Conservation (phyloP, 2,113 vertebrate species). For the Spermophilus dauricus region DNA sequence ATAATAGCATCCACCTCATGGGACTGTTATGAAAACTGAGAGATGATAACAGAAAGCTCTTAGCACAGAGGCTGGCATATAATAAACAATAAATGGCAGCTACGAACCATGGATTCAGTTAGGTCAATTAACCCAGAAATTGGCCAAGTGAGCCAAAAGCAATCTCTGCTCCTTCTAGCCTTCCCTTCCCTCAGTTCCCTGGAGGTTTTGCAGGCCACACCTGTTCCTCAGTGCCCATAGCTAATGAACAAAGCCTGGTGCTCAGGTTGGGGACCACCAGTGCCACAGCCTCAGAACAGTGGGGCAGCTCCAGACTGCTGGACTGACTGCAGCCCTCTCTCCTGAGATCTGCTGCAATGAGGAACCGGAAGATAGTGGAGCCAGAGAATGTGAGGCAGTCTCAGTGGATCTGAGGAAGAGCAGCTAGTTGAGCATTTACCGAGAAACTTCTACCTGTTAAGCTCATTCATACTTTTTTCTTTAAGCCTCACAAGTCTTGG, state of each 20-base stretch:
- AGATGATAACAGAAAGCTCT: no score
- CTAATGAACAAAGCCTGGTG: neutral
- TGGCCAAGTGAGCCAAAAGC: neutral
- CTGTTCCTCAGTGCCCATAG: no score
- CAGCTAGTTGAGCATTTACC: neutral
- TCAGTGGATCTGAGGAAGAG: fast-evolving
- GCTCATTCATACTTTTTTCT: neutral
- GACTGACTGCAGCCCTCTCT: no score
- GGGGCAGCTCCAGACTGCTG: neutral
- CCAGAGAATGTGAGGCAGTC: neutral
- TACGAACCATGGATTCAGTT: neutral
- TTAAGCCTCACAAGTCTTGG: neutral
- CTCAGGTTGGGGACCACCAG: neutral
- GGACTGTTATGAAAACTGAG: neutral
- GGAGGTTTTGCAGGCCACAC: neutral
- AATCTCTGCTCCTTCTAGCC: neutral
- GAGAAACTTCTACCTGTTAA: neutral
- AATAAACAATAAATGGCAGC: neutral
- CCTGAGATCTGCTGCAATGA: fast-evolving
- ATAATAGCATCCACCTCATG: neutral
- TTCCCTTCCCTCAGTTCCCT: neutral
- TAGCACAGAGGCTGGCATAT: neutral
- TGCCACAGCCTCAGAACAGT: neutral
- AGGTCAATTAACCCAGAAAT: neutral
- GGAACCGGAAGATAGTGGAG: neutral